A percentile compares a stretch with the other conserved stretches of the same genome.
Evolutionary conservation across 2,113 vertebrate species (phyloP).

Genomic region (Octodon degus): DNA sequence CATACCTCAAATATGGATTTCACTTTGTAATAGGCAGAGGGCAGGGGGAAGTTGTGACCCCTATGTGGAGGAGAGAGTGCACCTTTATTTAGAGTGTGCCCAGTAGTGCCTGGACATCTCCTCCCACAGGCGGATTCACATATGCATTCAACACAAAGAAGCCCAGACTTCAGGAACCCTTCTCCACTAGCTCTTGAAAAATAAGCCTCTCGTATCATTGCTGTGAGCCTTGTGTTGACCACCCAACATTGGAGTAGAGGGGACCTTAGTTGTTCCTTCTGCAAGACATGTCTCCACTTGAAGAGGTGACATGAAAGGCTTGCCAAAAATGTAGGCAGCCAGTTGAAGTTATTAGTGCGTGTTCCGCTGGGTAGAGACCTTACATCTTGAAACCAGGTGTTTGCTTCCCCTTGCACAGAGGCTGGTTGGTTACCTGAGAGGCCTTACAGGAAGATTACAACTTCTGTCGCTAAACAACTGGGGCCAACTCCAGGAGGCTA

Average conservation of each 20-base stretch:
- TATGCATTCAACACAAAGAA: not conserved
- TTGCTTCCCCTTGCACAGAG: not conserved
- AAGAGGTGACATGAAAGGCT: not conserved
- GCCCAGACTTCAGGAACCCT: not conserved
- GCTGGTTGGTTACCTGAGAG: not conserved
- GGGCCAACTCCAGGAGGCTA: not conserved
- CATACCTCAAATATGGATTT: not conserved
- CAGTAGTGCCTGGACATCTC: not conserved
- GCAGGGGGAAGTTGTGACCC: not conserved
- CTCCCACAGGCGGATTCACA: not conserved
- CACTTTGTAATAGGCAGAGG: not conserved
- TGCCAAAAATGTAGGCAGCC: not conserved
- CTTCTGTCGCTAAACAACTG: not conserved
- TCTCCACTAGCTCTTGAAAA: not conserved
- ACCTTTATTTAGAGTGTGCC: not conserved
- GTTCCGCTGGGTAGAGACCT: not conserved
- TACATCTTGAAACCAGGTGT: not conserved
- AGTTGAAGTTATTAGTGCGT: not conserved
- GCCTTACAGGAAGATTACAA: not conserved
- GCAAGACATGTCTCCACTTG: not conserved
- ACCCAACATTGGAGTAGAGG: not conserved
- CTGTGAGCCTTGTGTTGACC: not conserved
- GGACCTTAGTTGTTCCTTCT: not conserved
- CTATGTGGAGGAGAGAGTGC: not conserved
- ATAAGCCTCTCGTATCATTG: not conserved